These are phyloP conservation scores for Heteropelma amictum DNA, from an alignment of 2,888 invertebrate genomes.

Conservation along the genomic window DNA sequence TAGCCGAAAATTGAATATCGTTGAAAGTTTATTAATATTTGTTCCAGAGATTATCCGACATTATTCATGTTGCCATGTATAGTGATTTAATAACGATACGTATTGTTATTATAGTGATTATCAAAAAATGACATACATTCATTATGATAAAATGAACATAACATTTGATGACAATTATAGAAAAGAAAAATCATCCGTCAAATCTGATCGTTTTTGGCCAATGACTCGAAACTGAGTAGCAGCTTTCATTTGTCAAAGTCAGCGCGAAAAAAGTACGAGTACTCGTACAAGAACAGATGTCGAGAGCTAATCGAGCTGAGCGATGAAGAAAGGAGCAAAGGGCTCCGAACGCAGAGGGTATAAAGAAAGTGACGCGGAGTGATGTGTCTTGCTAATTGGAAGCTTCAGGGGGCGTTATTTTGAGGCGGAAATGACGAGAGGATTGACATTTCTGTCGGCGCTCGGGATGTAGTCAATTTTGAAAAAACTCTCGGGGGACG, in stretches of 20 bases:
- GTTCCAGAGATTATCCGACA: too few species aligned
- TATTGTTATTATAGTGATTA: too few species aligned
- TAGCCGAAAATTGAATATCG: too few species aligned
- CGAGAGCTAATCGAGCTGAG: constrained; percentile 20
- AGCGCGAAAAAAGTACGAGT: background rate
- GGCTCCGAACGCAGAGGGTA: background rate
- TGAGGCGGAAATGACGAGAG: constrained; percentile 33
- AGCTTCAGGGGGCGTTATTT: constrained; percentile 13
- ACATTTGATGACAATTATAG: background rate
- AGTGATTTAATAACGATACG: too few species aligned
- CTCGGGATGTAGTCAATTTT: background rate
- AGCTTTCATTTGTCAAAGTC: background rate
- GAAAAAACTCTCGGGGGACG: background rate
- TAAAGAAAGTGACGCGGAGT: background rate
- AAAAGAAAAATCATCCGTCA: background rate
- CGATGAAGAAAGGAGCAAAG: background rate
- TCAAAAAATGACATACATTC: too few species aligned
- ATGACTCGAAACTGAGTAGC: constrained; percentile 2
- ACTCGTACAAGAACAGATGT: constrained; percentile 32
- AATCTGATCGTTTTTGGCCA: background rate
- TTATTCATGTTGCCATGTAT: too few species aligned
- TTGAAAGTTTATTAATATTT: too few species aligned
- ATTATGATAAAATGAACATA: too few species aligned
- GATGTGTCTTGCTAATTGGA: constrained; percentile 40
- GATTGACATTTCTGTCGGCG: background rate